phyloP scores from a whole-genome alignment of 2,888 invertebrate species.

The Limnephilus rhombicus region DNA sequence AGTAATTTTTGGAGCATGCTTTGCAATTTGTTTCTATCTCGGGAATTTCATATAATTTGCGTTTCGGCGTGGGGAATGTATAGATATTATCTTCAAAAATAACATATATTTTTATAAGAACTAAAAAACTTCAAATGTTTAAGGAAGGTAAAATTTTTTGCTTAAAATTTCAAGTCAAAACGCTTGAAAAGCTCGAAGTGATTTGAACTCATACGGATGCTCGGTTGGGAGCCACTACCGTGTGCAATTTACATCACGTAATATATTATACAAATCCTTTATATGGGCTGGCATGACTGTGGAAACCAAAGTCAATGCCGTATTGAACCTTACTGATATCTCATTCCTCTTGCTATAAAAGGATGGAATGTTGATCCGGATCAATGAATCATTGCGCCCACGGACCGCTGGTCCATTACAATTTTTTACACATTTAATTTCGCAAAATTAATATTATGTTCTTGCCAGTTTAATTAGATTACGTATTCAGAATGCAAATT shows the following conservation, averaged over 20 bases:
- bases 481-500: slow-evolving; percentile 46
- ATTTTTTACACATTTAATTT: slow-evolving; percentile 8
- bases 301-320: background rate
- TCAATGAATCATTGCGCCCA: slow-evolving; percentile 28
- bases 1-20: too few species aligned
- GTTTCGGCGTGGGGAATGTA: too few species aligned
- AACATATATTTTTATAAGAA: too few species aligned
- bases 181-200: background rate
- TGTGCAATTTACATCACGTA: slow-evolving; percentile 6
- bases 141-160: too few species aligned
- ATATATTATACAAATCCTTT: background rate
- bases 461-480: slow-evolving; percentile 36
- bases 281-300: background rate
- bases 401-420: background rate
- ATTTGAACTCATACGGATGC: background rate
- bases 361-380: slow-evolving; percentile 7
- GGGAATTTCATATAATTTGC: too few species aligned
- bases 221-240: too few species aligned
- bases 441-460: slow-evolving; percentile 14
- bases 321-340: background rate
- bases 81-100: too few species aligned
- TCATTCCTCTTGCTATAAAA: background rate
- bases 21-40: too few species aligned
- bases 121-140: too few species aligned
- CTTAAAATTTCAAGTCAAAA: background rate